Evolutionary conservation across 1,140 invertebrate species (phyloP).

Genomic region (Mesaphorura yosii): DNA sequence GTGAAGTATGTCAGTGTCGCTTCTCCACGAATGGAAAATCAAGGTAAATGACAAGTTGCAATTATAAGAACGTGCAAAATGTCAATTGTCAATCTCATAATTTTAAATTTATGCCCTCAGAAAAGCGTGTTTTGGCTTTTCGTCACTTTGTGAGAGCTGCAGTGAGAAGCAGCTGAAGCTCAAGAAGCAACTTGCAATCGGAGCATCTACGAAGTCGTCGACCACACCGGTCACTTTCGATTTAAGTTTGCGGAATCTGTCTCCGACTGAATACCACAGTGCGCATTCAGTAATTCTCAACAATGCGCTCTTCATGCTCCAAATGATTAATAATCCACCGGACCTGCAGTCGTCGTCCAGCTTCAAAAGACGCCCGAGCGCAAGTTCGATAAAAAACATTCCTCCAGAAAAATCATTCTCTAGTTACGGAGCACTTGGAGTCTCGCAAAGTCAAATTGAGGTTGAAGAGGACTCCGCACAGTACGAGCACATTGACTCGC

Average conservation of each 20-base stretch:
- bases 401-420: constrained; percentile 17
- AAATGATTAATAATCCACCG: constrained; percentile 58
- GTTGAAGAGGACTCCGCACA: constrained; percentile 14
- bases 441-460: constrained; percentile 16
- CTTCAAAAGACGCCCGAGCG: constrained; percentile 7
- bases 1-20: constrained; percentile 27
- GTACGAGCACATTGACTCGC: not conserved
- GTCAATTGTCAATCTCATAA: not conserved
- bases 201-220: no score
- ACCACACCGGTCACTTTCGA: not conserved
- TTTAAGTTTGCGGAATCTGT: not conserved
- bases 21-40: constrained; percentile 21
- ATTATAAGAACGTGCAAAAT: not conserved
- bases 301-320: constrained; percentile 87
- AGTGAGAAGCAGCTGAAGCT: constrained; percentile 28
- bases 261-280: constrained; percentile 32
- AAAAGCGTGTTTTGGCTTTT: constrained; percentile 28
- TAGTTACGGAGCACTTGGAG: constrained; percentile 21
- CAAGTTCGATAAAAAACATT: constrained; percentile 1
- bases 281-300: constrained; percentile 71
- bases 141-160: constrained; percentile 26
- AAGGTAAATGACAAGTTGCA: constrained; percentile 19
- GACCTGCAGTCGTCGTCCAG: no score
- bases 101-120: constrained; percentile 10
- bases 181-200: constrained; percentile 26